Base-by-base conservation (phyloP, 2,113 vertebrate genomes). In the Stigmatopora argus region DNA sequence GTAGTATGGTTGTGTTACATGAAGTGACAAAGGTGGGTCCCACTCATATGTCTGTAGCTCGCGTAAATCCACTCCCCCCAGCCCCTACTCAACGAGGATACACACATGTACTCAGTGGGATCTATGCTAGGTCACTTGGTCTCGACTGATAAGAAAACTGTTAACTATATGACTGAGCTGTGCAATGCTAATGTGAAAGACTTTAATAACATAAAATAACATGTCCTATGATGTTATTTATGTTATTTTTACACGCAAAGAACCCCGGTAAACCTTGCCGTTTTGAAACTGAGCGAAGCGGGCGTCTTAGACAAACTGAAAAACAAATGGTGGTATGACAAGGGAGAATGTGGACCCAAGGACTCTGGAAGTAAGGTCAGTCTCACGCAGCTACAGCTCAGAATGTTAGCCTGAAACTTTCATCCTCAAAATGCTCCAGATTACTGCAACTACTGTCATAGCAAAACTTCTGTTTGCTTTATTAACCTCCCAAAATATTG, bases 311-410 rank as follows among this genome's bases (percentile, higher is more conserved):
- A 99, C 97, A 99, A 99, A 97, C 97, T 99, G 96, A 99, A 99
- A 99, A 99, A 96, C 96, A 99, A 98, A 98, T 99, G 97, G 97
- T 99, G 97, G 97, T 99, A 99, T 96, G 97, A 99, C 97, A 99
- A 99, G 94, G 97, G 97, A 92, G 97, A 99, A 93, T 99, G 97
- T 92, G 97, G 97, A 97, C 79, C 96, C 93, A 99, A 99, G 97
- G 97, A 99, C 95, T 99, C 97, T 92, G 97, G 97, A 98, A 99
- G 96, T 96, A 99, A 99, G 97, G 97, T 99, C 94, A 99, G 97
- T 99, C 90, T 87, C 92, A 93, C 89, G 82, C 85, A 82, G 81
- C 78, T 82, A 77, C 64, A 75, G 84, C 84, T 75, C 69, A 80
- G 81, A 87, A 87, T 75, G 74, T 79, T 83, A 86, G 84, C 75